Conservation (phyloP, 2,888 invertebrate genomes). For the Tipula lateralis region DNA sequence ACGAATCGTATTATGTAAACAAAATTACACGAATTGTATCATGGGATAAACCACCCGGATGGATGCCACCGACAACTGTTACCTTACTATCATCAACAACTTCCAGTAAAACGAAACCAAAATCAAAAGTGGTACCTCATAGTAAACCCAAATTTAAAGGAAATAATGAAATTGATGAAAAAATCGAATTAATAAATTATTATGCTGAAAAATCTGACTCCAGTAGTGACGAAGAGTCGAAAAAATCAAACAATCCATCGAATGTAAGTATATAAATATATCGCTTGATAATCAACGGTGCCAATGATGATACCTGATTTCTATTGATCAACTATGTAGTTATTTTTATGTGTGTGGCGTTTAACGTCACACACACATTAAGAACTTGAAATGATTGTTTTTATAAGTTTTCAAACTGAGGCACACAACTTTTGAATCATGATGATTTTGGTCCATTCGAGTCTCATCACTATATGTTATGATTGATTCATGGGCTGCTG, state of each 20-base stretch:
- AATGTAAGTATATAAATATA: conserved; percentile 30
- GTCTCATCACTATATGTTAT: not conserved
- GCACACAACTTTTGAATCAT: not conserved
- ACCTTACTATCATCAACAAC: conserved; percentile 37
- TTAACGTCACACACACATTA: not conserved
- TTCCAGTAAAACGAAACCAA: conserved; percentile 31
- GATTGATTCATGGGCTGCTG: conserved; percentile 30
- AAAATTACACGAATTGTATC: conserved; percentile 36
- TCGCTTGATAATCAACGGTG: not conserved
- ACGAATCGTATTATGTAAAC: conserved; percentile 36
- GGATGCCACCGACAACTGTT: conserved; percentile 34
- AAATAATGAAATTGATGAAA: conserved; percentile 44
- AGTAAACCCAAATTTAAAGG: conserved; percentile 25
- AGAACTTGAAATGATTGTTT: conserved; percentile 32
- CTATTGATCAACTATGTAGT: not conserved
- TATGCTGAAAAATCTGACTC: conserved; percentile 52
- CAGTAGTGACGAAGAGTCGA: conserved; percentile 45
- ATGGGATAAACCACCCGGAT: conserved; percentile 36
- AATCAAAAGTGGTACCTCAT: not conserved
- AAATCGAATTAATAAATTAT: conserved; percentile 56
- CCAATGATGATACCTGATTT: conserved; percentile 33
- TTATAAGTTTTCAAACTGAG: conserved; percentile 37
- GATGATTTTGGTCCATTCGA: conserved; percentile 26
- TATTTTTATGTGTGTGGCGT: not conserved
- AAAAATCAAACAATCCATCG: not conserved